phyloP scores from a whole-genome alignment of 1,140 invertebrate species.

The Zaprionus vittiger region DNA sequence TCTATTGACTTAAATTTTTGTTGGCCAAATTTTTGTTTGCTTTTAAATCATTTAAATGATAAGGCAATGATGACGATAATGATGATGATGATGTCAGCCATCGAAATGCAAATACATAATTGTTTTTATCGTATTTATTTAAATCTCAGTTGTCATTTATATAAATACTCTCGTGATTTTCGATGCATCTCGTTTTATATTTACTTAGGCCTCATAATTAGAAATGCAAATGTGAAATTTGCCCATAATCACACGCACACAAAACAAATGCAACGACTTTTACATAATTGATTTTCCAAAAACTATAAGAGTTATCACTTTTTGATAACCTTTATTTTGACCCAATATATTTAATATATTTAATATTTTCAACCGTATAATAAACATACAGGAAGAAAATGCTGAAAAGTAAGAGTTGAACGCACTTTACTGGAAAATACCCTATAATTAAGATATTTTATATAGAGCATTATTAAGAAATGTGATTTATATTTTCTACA shows the following conservation, averaged over 20 bases:
- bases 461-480: too few relatives aligned
- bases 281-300: constrained; percentile 50
- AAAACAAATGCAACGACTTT: constrained; percentile 51
- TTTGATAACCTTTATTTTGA: background rate
- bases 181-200: constrained; percentile 1
- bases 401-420: background rate
- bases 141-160: constrained; percentile 9
- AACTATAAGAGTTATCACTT: constrained; percentile 18
- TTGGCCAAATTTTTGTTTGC: constrained; percentile 52
- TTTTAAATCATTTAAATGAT: background rate
- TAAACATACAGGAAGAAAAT: background rate
- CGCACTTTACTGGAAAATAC: background rate
- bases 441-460: background rate
- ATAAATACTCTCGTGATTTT: constrained; percentile 4
- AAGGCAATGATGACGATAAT: background rate
- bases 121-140: constrained; percentile 19
- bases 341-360: background rate
- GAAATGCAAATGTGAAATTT: constrained; percentile 61
- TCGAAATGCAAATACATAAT: constrained; percentile 31
- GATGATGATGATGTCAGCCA: background rate
- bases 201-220: constrained; percentile 47
- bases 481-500: too few relatives aligned
- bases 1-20: constrained; percentile 63
- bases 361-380: background rate
- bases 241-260: constrained; percentile 22